Base-by-base conservation (phyloP, 1,140 invertebrate genomes). In the Macrosteles quadrilineatus region DNA sequence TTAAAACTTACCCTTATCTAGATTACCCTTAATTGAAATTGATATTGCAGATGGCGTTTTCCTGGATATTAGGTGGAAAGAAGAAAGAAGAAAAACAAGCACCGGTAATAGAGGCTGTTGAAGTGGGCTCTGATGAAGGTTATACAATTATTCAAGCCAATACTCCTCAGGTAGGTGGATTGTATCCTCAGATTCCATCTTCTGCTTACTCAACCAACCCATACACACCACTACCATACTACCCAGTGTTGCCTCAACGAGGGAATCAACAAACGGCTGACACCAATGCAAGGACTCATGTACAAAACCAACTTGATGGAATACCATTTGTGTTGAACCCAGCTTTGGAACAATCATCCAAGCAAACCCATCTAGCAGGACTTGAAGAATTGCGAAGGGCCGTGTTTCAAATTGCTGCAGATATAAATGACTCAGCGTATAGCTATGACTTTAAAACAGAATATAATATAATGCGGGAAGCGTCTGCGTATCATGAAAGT, bases 71-170 rank as follows among this genome's bases (percentile, higher is more conserved):
- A 9, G 25, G 55, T 30, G 47, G 47, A 21, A 59, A 59, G 27
- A 59, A 59, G 55, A 59, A 59, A 30, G 55, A 59, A 29, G 55
- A 59, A 25, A 59, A 59, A 30, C 55, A 14, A 29, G 55, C n/a
- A 21, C 9, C 55, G 6, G 17, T 23, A 23, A n/a, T 59, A 9
- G 55, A 59, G 27, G 55, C 55, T 12, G 55, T 59, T 9, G 55
- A 59, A 29, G 55, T 59, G 9, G 55, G 55, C 25, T 27, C 9
- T 59, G 55, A 59, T 30, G 55, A 59, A 4, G 55, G 27, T 23
- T 59, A 59, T 30, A 30, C 55, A n/a, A 59, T 59, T 25, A 59
- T 59, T 27, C 55, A 59, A 29, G 47, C 47, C n/a, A 19, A 50
- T 50, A 4, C 47, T 21, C n/a, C n/a, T 4, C 12, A 27, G 21